Percentiles rank a stretch among this genome's conserved stretches.
Conservation (phyloP, 2,797 vertebrate species). For the Danio tinwini region DNA sequence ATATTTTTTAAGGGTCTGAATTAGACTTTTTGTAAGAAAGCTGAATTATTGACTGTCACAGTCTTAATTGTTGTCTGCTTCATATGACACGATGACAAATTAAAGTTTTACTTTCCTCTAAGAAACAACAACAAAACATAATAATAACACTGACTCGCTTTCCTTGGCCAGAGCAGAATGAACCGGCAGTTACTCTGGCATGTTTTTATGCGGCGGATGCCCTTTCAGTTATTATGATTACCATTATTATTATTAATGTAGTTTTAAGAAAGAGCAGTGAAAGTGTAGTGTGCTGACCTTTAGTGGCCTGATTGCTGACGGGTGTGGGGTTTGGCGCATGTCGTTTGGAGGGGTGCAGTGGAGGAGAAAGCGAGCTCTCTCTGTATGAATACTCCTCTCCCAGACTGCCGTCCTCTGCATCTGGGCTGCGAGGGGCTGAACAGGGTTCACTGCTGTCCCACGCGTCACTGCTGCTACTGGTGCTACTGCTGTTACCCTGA, state of each 20-base stretch:
- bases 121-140: too few relatives aligned
- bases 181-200: too few relatives aligned
- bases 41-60: too few relatives aligned
- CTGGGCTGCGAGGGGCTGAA: conserved; percentile 70
- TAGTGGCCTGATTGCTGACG: conserved; percentile 98
- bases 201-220: too few relatives aligned
- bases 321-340: conserved; percentile 92
- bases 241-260: not conserved
- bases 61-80: too few relatives aligned
- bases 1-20: too few relatives aligned
- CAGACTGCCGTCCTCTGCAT: conserved; percentile 69
- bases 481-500: conserved; percentile 32
- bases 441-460: conserved; percentile 69
- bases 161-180: too few relatives aligned
- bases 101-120: too few relatives aligned
- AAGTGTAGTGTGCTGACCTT: conserved; percentile 79
- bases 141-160: too few relatives aligned
- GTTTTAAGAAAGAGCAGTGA: not conserved
- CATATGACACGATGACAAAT: too few relatives aligned
- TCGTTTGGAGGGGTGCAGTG: conserved; percentile 94
- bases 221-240: too few relatives aligned
- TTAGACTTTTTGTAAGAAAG: too few relatives aligned
- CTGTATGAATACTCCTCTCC: conserved; percentile 86
- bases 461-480: conserved; percentile 77
- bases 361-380: conserved; percentile 87